These are phyloP conservation scores for Drosophila prolongata DNA, from an alignment of 2,888 invertebrate genomes.

Conservation along the genomic window DNA sequence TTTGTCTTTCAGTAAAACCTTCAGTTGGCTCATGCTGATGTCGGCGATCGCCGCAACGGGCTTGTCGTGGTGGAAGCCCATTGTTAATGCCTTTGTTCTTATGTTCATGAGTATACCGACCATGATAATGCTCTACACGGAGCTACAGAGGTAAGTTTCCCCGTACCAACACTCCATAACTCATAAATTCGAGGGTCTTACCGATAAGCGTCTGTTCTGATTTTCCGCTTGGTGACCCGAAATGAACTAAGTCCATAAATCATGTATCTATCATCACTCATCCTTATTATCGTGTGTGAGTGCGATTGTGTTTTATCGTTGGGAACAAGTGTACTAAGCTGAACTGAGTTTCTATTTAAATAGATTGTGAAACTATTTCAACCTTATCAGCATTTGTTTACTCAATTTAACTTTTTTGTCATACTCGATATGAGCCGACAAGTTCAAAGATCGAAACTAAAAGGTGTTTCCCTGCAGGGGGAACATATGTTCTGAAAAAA, in stretches of 20 bases:
- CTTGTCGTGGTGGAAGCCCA: conserved; percentile 90
- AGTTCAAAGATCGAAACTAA: conserved; percentile 21
- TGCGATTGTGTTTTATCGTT: conserved; percentile 26
- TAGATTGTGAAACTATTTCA: conserved; percentile 29
- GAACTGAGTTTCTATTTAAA: neutral
- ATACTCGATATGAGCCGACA: neutral
- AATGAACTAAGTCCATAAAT: conserved; percentile 20
- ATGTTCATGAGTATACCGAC: conserved; percentile 91
- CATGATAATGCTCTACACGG: conserved; percentile 88
- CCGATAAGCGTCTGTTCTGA: conserved; percentile 16
- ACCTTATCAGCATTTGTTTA: conserved; percentile 32
- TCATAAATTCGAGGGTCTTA: conserved; percentile 1
- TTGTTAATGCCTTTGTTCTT: conserved; percentile 92
- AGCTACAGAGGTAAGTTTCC: conserved; percentile 87
- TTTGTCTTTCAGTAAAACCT: conserved; percentile 85
- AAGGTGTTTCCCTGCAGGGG: conserved; percentile 1
- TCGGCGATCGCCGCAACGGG: conserved; percentile 88
- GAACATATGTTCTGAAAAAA: neutral
- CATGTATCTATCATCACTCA: conserved; percentile 39
- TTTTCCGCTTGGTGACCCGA: conserved; percentile 22
- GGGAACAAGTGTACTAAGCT: conserved; percentile 16
- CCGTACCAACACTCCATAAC: neutral
- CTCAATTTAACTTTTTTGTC: conserved; percentile 18
- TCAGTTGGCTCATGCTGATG: conserved; percentile 87
- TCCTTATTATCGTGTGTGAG: conserved; percentile 22